These are phyloP conservation scores for Magallana nippona DNA, from an alignment of 2,888 invertebrate species.

Conservation along the genomic window DNA sequence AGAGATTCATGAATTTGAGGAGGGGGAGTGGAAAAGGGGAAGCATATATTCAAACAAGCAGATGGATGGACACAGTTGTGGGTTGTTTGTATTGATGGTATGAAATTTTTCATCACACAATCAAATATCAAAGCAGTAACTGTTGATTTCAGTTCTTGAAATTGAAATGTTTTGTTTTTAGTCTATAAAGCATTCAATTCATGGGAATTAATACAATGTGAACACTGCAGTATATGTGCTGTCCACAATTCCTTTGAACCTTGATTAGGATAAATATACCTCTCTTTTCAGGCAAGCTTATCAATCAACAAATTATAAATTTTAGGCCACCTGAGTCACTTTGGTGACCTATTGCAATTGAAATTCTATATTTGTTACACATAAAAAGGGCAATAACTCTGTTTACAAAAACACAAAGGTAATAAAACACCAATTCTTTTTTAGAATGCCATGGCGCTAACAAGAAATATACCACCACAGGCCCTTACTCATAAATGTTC, in stretches of 20 bases:
- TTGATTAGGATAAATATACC: no score
- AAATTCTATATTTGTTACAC: background rate
- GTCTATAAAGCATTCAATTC: no score
- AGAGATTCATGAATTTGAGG: background rate
- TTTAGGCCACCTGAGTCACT: no score
- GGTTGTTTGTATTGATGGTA: background rate
- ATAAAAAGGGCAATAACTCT: background rate
- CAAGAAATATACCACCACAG: background rate
- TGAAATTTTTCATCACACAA: background rate
- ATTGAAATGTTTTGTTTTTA: no score
- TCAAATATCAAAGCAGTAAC: no score
- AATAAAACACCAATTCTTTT: background rate
- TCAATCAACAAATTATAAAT: no score
- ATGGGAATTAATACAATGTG: no score
- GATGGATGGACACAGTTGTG: background rate
- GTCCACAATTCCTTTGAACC: no score
- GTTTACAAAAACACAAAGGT: background rate
- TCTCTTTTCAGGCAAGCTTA: no score
- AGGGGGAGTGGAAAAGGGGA: background rate
- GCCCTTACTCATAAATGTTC: conserved; percentile 4
- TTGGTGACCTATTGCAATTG: no score
- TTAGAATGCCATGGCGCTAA: background rate
- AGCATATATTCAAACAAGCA: background rate
- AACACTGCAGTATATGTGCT: no score
- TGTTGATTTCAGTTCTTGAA: no score